These are phyloP conservation scores for Trematomus loennbergii DNA, from an alignment of 2,113 vertebrate genomes.

Conservation along the genomic window DNA sequence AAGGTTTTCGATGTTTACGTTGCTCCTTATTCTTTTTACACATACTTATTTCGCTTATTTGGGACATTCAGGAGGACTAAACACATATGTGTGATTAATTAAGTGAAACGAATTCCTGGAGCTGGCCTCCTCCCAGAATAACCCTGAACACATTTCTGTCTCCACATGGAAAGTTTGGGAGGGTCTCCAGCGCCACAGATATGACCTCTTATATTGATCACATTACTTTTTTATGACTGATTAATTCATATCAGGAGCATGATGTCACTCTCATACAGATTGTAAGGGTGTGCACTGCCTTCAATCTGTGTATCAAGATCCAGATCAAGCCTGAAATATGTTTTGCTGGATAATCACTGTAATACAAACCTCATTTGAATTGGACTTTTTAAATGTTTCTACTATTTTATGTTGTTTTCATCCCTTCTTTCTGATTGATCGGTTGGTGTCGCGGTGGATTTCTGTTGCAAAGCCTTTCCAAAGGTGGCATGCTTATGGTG, in stretches of 20 bases:
- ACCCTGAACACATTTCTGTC: conserved; percentile 19
- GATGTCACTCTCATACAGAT: background rate
- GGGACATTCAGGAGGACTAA: conserved; percentile 62
- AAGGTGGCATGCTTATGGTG: conserved; percentile 15
- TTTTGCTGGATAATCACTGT: background rate
- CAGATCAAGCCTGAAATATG: conserved; percentile 5
- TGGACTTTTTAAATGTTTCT: background rate
- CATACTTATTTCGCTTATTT: conserved; percentile 60
- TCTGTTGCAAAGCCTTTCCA: conserved; percentile 2
- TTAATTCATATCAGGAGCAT: conserved; percentile 18
- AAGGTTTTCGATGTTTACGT: background rate
- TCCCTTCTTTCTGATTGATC: background rate
- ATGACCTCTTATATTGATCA: conserved; percentile 34
- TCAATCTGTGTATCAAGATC: conserved; percentile 8
- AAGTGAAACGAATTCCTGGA: conserved; percentile 44
- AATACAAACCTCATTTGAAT: background rate
- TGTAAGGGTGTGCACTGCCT: conserved; percentile 2
- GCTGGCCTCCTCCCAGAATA: conserved; percentile 47
- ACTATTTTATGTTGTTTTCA: background rate
- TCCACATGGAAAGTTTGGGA: conserved; percentile 16
- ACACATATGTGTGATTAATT: conserved; percentile 72
- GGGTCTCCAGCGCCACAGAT: background rate
- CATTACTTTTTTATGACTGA: conserved; percentile 7
- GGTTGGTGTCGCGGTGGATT: background rate
- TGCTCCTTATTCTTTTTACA: conserved; percentile 25